Conservation (phyloP, 2,888 invertebrate genomes). For the Leptopilina syphax region DNA sequence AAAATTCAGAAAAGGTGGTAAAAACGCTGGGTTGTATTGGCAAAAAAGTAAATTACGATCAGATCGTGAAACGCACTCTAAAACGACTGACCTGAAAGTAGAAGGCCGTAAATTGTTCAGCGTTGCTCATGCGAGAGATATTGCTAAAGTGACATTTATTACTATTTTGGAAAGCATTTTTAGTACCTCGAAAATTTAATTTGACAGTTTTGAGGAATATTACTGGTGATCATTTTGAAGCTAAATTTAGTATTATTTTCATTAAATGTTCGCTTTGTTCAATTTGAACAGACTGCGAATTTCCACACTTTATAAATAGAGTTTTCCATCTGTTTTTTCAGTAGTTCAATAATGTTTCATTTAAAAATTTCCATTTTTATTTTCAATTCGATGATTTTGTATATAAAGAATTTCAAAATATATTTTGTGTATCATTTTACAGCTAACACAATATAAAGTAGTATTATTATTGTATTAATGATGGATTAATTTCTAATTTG, state of each 20-base stretch:
- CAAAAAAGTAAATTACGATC: constrained; percentile 29
- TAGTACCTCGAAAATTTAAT: constrained; percentile 36
- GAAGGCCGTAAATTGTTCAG: constrained; percentile 29
- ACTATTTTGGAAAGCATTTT: constrained; percentile 39
- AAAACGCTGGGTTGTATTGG: constrained; percentile 13
- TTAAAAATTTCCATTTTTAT: neutral
- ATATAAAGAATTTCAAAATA: too few species aligned
- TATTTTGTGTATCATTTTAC: too few species aligned
- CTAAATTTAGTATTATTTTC: neutral
- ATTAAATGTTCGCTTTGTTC: constrained; percentile 3
- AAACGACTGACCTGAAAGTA: constrained; percentile 34
- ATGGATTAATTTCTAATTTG: too few species aligned
- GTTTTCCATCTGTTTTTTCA: neutral
- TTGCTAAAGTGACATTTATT: constrained; percentile 34
- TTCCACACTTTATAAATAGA: neutral
- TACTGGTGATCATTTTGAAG: neutral
- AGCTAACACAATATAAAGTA: too few species aligned
- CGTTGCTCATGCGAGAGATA: constrained; percentile 34
- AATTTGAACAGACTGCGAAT: neutral
- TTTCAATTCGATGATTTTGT: too few species aligned
- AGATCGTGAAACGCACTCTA: constrained; percentile 36
- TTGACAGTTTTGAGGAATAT: constrained; percentile 26
- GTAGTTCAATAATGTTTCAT: too few species aligned
- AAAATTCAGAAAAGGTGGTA: constrained; percentile 28
- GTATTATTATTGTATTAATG: too few species aligned